Percentiles rank a stretch among this genome's conserved stretches.
These are phyloP conservation scores for Aurelia coerulea DNA, from an alignment of 30 jellyfish, hydroid and myxozoan species.

Conservation along the genomic window DNA sequence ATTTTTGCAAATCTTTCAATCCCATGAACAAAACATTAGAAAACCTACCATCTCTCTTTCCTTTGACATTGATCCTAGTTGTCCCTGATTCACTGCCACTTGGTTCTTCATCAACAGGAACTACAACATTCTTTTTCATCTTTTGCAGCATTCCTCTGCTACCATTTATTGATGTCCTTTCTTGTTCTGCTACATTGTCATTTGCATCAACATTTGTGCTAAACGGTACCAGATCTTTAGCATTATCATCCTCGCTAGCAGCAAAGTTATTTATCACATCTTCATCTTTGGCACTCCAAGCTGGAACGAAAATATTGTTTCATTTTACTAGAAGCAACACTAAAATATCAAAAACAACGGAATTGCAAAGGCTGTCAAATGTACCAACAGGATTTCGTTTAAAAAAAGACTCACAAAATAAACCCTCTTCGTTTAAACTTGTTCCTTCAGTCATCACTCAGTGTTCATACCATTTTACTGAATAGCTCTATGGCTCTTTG, in stretches of 20 bases:
- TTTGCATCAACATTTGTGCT: slow-evolving; percentile 2
- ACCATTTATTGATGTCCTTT: slow-evolving; percentile 45
- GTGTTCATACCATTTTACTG: no score
- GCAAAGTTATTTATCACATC: slow-evolving; percentile 30
- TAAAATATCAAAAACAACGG: no score
- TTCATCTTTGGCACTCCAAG: slow-evolving; percentile 75
- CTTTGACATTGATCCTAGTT: slow-evolving; percentile 38
- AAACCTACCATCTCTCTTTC: slow-evolving; percentile 55
- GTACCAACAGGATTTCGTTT: no score
- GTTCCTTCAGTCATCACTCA: no score
- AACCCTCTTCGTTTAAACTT: no score
- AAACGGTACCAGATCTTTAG: not conserved
- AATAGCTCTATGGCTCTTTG: no score
- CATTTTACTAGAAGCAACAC: no score
- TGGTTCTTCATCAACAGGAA: slow-evolving; percentile 65
- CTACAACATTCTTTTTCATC: slow-evolving; percentile 64
- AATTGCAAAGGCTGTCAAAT: no score
- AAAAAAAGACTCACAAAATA: no score
- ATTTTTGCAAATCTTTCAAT: no score
- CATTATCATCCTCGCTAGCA: slow-evolving; percentile 24
- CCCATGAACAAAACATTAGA: not conserved
- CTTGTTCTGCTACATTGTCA: slow-evolving; percentile 28
- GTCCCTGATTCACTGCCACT: slow-evolving; percentile 51
- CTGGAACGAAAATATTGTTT: not conserved
- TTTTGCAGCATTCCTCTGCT: slow-evolving; percentile 84